Evolutionary conservation across 1,140 invertebrate species (phyloP).

Genomic region (Drosophila chauvacae): DNA sequence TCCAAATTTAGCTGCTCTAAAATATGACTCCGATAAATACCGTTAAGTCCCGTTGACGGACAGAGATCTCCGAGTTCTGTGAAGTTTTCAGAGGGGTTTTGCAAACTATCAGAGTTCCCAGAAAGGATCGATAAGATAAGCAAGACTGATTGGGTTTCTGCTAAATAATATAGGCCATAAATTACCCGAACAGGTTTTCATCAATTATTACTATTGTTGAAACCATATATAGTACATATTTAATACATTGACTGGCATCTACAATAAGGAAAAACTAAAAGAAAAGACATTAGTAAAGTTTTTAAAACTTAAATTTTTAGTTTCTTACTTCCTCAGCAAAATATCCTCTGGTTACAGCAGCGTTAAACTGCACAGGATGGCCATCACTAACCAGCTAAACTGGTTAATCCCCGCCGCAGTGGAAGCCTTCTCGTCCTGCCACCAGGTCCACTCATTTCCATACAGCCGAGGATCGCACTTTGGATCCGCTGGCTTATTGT

Average conservation of each 20-base stretch:
- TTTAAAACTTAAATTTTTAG: background rate
- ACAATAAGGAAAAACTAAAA: background rate
- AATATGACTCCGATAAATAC: background rate
- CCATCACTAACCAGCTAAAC: background rate
- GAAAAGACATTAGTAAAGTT: no score
- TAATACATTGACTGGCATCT: background rate
- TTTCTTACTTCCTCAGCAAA: background rate
- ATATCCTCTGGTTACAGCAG: background rate
- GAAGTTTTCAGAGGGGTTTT: constrained; percentile 28
- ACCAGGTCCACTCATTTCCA: constrained; percentile 76
- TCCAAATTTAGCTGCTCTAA: background rate
- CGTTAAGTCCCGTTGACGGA: constrained; percentile 8
- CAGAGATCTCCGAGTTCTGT: constrained; percentile 3
- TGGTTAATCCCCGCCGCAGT: background rate
- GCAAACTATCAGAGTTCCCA: constrained; percentile 23
- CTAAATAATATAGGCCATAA: constrained; percentile 16
- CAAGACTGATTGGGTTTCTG: background rate
- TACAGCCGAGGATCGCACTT: constrained; percentile 52
- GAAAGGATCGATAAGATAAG: constrained; percentile 28
- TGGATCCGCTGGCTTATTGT: constrained; percentile 59
- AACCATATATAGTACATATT: no score
- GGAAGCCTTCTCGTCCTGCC: constrained; percentile 54
- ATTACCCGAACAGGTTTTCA: background rate
- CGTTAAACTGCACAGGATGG: background rate
- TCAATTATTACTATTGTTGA: background rate